Evolutionary conservation across 1,140 invertebrate genomes (phyloP).

Genomic region (Zaprionus vittiger): DNA sequence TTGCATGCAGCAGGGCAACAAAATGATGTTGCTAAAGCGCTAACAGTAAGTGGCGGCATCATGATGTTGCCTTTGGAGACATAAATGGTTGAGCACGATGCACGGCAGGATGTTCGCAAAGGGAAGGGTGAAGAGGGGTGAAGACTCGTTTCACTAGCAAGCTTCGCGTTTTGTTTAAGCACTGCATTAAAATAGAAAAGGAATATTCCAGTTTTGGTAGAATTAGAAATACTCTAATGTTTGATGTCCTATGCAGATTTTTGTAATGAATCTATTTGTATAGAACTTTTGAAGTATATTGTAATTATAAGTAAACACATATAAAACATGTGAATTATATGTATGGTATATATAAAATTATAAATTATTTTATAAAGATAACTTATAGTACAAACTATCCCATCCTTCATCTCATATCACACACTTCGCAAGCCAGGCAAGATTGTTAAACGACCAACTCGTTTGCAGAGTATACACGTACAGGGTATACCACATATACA

Average conservation of each 20-base stretch:
- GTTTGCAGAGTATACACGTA: constrained; percentile 35
- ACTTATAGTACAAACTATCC: background rate
- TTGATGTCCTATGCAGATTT: too few relatives aligned
- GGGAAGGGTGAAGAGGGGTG: constrained; percentile 26
- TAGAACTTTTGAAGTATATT: too few relatives aligned
- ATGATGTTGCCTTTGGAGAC: constrained; percentile 51
- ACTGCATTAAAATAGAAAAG: constrained; percentile 39
- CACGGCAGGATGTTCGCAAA: background rate
- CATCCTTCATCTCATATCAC: too few relatives aligned
- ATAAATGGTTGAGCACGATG: background rate
- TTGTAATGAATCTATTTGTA: too few relatives aligned
- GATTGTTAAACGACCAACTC: background rate
- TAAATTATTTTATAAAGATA: too few relatives aligned
- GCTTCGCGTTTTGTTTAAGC: constrained; percentile 37
- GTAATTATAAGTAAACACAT: too few relatives aligned
- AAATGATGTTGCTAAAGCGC: constrained; percentile 70
- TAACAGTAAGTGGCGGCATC: constrained; percentile 73
- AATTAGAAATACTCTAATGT: background rate
- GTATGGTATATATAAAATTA: too few relatives aligned
- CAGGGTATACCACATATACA: background rate
- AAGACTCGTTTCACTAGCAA: constrained; percentile 28
- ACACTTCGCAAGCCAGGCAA: too few relatives aligned
- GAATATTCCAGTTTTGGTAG: background rate
- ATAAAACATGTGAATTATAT: too few relatives aligned
- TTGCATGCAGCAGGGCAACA: constrained; percentile 17